Base-by-base conservation (phyloP, 2,888 invertebrate species). In the Ophion obscuratus region DNA sequence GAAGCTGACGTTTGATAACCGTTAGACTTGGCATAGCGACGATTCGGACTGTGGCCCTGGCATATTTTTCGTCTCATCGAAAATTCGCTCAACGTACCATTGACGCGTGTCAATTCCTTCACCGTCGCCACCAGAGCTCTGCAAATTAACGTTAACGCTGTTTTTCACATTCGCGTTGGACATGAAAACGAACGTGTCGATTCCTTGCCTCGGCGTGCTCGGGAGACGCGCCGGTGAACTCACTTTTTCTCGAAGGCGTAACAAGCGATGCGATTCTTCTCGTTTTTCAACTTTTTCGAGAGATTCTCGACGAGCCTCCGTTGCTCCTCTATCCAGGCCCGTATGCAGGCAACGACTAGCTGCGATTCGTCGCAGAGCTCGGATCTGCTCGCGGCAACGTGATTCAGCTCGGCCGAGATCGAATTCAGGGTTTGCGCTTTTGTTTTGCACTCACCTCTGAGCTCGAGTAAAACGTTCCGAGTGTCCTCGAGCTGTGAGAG, bases 351-450 rank as follows among this genome's bases (percentile, higher is more conserved):
- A 59, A 93, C 90, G 24, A 93, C 90, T n/a, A 89, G 85, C 74
- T 92, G 90, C 1, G 92, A 92, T 85, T 93, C 92, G 68, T 91
- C 91, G 53, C 90, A 92, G 5, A 92, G 88, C 86, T 93, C 91
- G 0, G 91, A 90, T 85, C 91, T 89, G 75, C 91, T 92, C 4
- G 90, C 84, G n/a, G 91, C 90, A 66, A 91, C 89, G 81, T 91
- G 88, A 36, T 87, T 91, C 57, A 93, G 90, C 83, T 93, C 93
- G 1, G 89, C 90, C 20, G 92, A 91, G 47, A 93, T 88, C 44
- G 85, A 88, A n/a, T 90, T 90, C 20, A 93, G 68, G 31, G 91
- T 91, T 81, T 90, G 88, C 4, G 86, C 89, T 68, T 93, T 93
- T 0, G 89, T 74, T 57, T 91, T 92, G 76, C 91, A 92, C 74